Conservation (phyloP, 2,888 invertebrate genomes). For the Leucophenga montana region DNA sequence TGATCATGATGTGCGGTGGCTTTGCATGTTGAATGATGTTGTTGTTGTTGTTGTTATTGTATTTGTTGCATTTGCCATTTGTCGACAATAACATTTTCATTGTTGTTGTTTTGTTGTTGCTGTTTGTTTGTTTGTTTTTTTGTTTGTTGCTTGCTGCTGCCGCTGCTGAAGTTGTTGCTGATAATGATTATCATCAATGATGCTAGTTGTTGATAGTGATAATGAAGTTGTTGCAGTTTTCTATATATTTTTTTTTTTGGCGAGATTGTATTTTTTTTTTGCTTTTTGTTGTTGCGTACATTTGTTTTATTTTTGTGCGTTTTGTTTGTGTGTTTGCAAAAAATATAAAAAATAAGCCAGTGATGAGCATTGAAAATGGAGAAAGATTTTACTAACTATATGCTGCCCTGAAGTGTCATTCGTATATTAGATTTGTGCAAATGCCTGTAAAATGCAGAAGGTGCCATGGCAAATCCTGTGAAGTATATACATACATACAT, state of each 20-base stretch:
- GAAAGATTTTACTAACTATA: no score
- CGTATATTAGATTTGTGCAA: no score
- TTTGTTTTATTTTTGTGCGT: not conserved
- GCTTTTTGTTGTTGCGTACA: not conserved
- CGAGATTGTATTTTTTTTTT: not conserved
- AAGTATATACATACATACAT: no score
- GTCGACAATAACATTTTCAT: not conserved
- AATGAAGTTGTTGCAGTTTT: slow-evolving; percentile 9
- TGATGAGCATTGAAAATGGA: no score
- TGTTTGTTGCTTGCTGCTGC: slow-evolving; percentile 23
- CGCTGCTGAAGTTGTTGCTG: slow-evolving; percentile 21
- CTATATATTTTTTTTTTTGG: not conserved
- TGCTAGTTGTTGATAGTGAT: slow-evolving; percentile 28
- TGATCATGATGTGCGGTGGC: slow-evolving; percentile 55
- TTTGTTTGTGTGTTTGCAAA: no score
- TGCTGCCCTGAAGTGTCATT: no score
- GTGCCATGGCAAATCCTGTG: no score
- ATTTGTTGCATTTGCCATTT: slow-evolving; percentile 35
- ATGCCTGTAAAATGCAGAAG: no score
- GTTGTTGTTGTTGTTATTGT: slow-evolving; percentile 30
- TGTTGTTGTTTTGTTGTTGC: slow-evolving; percentile 21
- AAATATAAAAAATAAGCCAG: no score
- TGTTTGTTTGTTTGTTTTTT: slow-evolving; percentile 29
- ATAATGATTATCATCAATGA: slow-evolving; percentile 33
- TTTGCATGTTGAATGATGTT: not conserved